Base-by-base conservation (phyloP, 1,140 invertebrate species). In the Aleiodes sp. region DNA sequence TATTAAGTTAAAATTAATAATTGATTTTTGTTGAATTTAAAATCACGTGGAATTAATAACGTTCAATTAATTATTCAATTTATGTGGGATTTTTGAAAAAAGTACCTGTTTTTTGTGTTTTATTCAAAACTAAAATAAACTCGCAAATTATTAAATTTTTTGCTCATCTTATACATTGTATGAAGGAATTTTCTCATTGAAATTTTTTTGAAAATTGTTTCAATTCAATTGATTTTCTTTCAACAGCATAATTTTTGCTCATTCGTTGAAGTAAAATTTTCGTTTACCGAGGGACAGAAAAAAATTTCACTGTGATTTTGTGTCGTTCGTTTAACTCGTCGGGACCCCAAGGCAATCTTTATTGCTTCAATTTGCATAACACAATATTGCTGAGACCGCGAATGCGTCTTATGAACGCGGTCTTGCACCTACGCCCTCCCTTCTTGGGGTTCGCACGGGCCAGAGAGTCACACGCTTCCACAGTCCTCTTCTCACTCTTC, bases 341-440 rank as follows among this genome's bases (percentile, higher is more conserved):
- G 56, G 56, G 16, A 1, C 19, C 24, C 26, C 33, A n/a, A n/a
- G 41, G 31, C 52, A 64, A 71, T 68, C 28, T 71, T 71, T 71
- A 71, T 71, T 68, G 60, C 70, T 19, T 24, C 37, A 41, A 70
- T 71, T 71, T 63, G 65, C 70, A 71, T 71, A 71, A 71, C 59
- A 71, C 65, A 71, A 67, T 71, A 57, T 71, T 71, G 46, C 68
- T 35, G 33, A 41, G 61, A 39, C 41, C 39, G 16, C 61, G 60
- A 52, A 39, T 59, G 26, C 28, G 56, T 59, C 56, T 59, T 59
- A 61, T 28, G 33, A 26, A 56, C 14, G 35, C 10, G 14, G 28
- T 37, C 37, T 7, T 26, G 67, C 68, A 64, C 68, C 68, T 70
- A 70, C 68, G 68, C 61, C 24, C 29, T 33, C 9, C 12, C 46